phyloP scores from a whole-genome alignment of 2,888 invertebrate species.

The Nomada ruficornis region DNA sequence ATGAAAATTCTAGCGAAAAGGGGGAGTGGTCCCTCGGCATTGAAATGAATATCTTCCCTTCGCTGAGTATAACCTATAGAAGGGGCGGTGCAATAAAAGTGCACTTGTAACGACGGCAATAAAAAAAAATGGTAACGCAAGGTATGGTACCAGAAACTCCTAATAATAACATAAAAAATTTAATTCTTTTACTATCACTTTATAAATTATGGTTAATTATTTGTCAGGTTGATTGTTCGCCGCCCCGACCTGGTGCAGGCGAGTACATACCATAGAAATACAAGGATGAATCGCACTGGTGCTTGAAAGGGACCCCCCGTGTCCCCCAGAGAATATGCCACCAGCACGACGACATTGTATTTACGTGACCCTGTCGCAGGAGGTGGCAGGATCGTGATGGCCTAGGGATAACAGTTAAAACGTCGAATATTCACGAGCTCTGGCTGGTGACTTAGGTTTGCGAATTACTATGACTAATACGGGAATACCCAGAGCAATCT shows the following conservation, averaged over 20 bases:
- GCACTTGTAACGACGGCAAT: no score
- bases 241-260: no score
- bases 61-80: no score
- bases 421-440: not conserved
- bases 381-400: conserved; percentile 28
- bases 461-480: conserved; percentile 15
- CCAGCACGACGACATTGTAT: conserved; percentile 65
- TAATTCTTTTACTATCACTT: not conserved
- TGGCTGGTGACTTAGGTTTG: no score
- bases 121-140: not conserved
- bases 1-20: no score
- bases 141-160: not conserved
- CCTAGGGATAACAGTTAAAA: conserved; percentile 4
- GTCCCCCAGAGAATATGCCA: conserved; percentile 59
- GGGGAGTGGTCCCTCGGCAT: no score
- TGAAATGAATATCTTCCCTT: no score
- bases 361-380: conserved; percentile 9
- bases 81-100: no score
- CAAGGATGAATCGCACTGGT: not conserved
- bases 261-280: not conserved
- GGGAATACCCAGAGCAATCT: conserved; percentile 36
- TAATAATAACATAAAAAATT: not conserved
- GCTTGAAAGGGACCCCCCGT: conserved; percentile 1
- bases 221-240: not conserved
- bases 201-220: not conserved